phyloP scores from a whole-genome alignment of 64 coral and sea anemone genomes.

The Anthopleura sola region DNA sequence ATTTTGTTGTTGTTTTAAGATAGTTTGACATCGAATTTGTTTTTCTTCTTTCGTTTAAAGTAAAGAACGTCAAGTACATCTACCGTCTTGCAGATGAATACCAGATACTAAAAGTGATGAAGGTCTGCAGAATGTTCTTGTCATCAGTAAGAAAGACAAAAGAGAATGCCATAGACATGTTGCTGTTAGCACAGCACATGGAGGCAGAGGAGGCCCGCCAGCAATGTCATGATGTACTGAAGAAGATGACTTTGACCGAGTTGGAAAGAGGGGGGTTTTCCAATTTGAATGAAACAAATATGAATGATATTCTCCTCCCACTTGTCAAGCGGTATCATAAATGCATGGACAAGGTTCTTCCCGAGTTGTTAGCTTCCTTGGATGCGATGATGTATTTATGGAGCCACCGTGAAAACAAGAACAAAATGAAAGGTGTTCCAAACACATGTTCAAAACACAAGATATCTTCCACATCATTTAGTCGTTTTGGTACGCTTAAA shows the following conservation, averaged over 20 bases:
- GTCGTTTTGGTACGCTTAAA: background rate
- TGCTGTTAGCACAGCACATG: background rate
- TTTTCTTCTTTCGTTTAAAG: background rate
- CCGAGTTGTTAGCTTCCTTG: background rate
- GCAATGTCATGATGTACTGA: background rate
- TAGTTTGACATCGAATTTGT: too few relatives aligned
- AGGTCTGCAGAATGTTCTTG: background rate
- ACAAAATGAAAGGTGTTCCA: background rate
- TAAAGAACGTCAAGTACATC: background rate
- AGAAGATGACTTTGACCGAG: constrained; percentile 5
- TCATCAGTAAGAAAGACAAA: background rate
- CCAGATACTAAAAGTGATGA: background rate
- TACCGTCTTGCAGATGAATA: constrained; percentile 6
- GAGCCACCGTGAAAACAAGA: background rate
- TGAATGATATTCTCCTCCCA: background rate
- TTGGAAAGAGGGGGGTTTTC: background rate
- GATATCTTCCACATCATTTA: background rate
- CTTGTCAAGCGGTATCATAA: background rate
- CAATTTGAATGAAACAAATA: background rate
- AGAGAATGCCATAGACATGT: background rate
- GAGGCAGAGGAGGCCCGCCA: background rate
- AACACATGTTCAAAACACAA: background rate
- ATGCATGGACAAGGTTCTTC: background rate
- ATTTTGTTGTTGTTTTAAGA: background rate
- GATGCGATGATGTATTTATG: background rate